These are phyloP conservation scores for Heterotilapia buettikoferi DNA, from an alignment of 2,113 vertebrate genomes.

Conservation along the genomic window DNA sequence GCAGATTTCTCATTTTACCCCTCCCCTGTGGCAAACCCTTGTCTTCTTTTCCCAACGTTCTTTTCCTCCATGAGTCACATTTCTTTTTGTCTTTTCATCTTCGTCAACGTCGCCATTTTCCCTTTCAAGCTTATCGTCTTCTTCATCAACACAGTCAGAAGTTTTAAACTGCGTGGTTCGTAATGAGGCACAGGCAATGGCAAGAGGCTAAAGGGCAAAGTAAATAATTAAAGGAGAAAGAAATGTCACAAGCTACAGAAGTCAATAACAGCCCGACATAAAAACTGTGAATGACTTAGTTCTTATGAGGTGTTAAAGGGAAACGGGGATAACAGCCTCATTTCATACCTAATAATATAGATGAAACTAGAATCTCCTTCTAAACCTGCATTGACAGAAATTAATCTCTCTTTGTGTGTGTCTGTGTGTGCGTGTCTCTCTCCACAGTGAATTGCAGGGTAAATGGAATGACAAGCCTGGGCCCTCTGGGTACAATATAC, in stretches of 20 bases:
- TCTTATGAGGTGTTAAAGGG: conserved; percentile 17
- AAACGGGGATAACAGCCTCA: conserved; percentile 13
- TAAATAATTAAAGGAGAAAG: conserved; percentile 47
- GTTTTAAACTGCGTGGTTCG: neutral
- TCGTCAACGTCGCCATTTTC: neutral
- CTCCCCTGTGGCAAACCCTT: conserved; percentile 22
- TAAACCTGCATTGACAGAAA: conserved; percentile 14
- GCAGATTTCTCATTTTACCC: conserved; percentile 24
- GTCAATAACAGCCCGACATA: conserved; percentile 37
- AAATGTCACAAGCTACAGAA: conserved; percentile 31
- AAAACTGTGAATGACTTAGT: conserved; percentile 23
- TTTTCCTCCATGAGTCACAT: neutral
- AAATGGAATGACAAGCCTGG: conserved; percentile 17
- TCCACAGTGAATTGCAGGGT: conserved; percentile 8
- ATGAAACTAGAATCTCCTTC: neutral
- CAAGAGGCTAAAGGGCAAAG: conserved; percentile 8
- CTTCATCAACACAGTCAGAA: neutral
- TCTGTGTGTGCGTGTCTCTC: neutral
- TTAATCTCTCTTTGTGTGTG: neutral
- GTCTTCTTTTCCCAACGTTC: neutral
- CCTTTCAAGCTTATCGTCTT: neutral
- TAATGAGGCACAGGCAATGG: neutral
- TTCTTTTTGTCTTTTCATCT: conserved; percentile 11
- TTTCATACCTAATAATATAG: conserved; percentile 22
- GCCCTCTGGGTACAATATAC: neutral